Percentiles rank a stretch among this genome's conserved stretches.
These are phyloP conservation scores for Mamestra configurata DNA, from an alignment of 1,140 invertebrate species.

Conservation along the genomic window DNA sequence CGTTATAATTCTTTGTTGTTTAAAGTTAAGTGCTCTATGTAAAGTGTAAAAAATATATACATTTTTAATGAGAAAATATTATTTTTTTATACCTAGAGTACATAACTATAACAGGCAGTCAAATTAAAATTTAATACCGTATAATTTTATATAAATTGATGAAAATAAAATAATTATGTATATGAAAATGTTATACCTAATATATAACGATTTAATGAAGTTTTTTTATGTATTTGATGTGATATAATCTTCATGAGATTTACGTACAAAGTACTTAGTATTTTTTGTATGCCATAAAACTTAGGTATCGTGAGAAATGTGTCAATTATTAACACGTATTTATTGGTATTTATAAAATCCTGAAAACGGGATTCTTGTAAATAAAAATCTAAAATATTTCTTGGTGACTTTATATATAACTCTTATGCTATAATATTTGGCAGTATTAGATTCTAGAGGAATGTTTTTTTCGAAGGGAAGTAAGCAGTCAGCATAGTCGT, in stretches of 20 bases:
- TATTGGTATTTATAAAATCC: constrained; percentile 1
- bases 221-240: constrained; percentile 55
- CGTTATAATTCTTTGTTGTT: constrained; percentile 4
- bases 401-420: background rate
- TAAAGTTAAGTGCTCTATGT: constrained; percentile 15
- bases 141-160: background rate
- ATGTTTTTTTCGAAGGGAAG: too few species aligned
- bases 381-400: constrained; percentile 15
- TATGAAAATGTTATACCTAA: constrained; percentile 15
- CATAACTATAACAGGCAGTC: background rate
- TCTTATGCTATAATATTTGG: background rate
- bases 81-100: background rate
- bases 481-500: background rate
- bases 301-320: constrained; percentile 59
- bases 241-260: constrained; percentile 56
- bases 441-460: too few species aligned
- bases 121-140: background rate
- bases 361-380: constrained; percentile 27
- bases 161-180: constrained; percentile 33
- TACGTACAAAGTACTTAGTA: constrained; percentile 83
- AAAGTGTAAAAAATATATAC: background rate
- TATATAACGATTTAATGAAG: constrained; percentile 16
- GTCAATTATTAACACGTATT: constrained; percentile 51
- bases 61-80: background rate
- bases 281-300: constrained; percentile 70